Percentiles rank a stretch among this genome's conserved stretches.
Evolutionary conservation across 1,140 invertebrate genomes (phyloP).

Genomic region (Anastrepha ludens): DNA sequence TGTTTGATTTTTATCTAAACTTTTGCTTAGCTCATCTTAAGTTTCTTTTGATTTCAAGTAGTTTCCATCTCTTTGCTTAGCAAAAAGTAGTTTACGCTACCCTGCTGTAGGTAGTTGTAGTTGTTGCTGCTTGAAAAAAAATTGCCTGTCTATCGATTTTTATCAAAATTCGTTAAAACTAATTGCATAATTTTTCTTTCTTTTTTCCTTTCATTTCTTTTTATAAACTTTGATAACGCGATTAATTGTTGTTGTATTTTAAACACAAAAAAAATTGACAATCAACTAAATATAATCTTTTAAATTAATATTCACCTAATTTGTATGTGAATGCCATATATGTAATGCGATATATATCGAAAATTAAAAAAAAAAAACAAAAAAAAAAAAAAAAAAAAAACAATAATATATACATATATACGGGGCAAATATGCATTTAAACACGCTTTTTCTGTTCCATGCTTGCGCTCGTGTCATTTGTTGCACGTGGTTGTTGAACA

Average conservation of each 20-base stretch:
- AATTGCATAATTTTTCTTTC: constrained; percentile 53
- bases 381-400: not conserved
- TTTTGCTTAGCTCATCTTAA: not conserved
- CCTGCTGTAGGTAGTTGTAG: not conserved
- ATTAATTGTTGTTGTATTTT: constrained; percentile 45
- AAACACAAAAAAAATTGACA: constrained; percentile 2
- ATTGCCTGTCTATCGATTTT: constrained; percentile 43
- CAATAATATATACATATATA: not conserved
- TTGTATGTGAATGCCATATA: constrained; percentile 34
- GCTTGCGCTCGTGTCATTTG: constrained; percentile 44
- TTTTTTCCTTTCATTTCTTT: constrained; percentile 51
- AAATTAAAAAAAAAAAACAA: not conserved
- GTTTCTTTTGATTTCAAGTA: constrained; percentile 5
- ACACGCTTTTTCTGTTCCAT: constrained; percentile 37
- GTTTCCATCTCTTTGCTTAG: not conserved
- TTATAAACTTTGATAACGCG: constrained; percentile 34
- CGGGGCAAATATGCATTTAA: not conserved
- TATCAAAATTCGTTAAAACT: constrained; percentile 51
- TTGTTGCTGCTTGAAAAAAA: constrained; percentile 13
- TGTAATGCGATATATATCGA: not conserved
- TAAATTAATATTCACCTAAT: constrained; percentile 10
- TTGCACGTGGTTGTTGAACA: constrained; percentile 27
- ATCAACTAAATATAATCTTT: not conserved
- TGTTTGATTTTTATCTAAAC: not conserved
- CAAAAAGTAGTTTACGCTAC: not conserved